These are phyloP conservation scores for Diceros bicornis DNA, from an alignment of 2,797 vertebrate species.

Conservation along the genomic window DNA sequence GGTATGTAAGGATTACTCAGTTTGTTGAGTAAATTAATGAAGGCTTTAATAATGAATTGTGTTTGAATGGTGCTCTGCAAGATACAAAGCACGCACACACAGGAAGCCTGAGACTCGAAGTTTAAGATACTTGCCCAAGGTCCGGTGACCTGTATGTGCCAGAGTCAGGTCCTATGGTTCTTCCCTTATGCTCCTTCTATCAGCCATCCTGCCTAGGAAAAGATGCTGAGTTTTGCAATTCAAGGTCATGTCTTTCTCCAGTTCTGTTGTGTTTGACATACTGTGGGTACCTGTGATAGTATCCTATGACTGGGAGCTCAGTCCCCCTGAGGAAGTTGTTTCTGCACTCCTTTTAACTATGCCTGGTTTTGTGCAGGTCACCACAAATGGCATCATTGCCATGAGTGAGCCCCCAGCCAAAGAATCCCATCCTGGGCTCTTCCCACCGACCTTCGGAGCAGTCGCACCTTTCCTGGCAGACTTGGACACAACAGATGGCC, in stretches of 20 bases:
- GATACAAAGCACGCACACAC: neutral
- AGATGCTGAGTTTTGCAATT: neutral
- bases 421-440: conserved; percentile 91
- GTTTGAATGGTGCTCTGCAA: neutral
- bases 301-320: neutral
- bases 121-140: neutral
- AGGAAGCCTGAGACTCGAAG: neutral
- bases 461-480: conserved; percentile 94
- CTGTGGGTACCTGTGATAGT: fast-evolving
- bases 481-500: conserved; percentile 92
- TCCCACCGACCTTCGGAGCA: conserved; percentile 93
- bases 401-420: conserved; percentile 90
- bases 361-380: conserved; percentile 89
- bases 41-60: neutral
- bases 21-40: neutral
- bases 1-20: too few species aligned
- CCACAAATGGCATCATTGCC: conserved; percentile 95
- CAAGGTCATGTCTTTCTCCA: neutral
- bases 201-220: neutral
- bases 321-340: neutral
- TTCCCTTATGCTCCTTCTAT: neutral
- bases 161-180: neutral
- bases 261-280: neutral
- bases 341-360: neutral
- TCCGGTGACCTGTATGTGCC: fast-evolving